Evolutionary conservation across 2,888 invertebrate genomes (phyloP), one percentile per base, ranked within the genome.

Genomic region (Perizoma flavofasciatum): DNA sequence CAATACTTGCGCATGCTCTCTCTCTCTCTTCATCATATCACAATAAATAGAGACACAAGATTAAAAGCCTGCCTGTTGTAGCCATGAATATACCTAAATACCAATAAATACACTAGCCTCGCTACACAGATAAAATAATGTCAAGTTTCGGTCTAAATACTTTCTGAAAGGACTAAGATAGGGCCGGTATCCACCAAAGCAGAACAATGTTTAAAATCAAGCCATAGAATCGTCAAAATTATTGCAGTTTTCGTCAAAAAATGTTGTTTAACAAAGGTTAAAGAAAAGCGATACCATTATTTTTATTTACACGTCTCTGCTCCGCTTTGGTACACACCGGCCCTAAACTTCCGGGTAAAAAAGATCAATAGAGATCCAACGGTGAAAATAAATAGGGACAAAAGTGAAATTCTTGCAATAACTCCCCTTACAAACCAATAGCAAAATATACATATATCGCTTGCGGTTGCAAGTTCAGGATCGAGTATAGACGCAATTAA

Each of bases 71-170:
- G 22, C 22, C 22, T 22, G 22, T 22, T 22, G 22, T 3, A 22
- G 22, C 3, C 22, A 22, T 22, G 22, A 22, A 22, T 22, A 22
- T 3, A 22, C 22, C 22, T 22, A 22, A 22, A 22, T 22, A 3
- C 22, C 22, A 22, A 22, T 22, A 22, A 2, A 22, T 22, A 1
- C 41, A 22, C 41, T 35, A 43, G 8, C 47, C 41, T 43, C 35
- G n/a, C 48, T 55, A 55, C 8, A 47, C n/a, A n/a, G 32, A 41
- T 37, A 51, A 11, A 34, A 46, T n/a, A 4, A 49, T 40, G 49
- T 9, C 49, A 49, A 32, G 33, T 49, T 11, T 22, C 39, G 37
- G 48, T 49, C 6, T 33, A 41, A 32, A 22, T 22, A 22, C 22
- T 22, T 22, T 22, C 22, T 3, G 22, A 22, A 22, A n/a, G n/a